phyloP scores from a whole-genome alignment of 2,888 invertebrate species.

The Xanthorhoe designata region DNA sequence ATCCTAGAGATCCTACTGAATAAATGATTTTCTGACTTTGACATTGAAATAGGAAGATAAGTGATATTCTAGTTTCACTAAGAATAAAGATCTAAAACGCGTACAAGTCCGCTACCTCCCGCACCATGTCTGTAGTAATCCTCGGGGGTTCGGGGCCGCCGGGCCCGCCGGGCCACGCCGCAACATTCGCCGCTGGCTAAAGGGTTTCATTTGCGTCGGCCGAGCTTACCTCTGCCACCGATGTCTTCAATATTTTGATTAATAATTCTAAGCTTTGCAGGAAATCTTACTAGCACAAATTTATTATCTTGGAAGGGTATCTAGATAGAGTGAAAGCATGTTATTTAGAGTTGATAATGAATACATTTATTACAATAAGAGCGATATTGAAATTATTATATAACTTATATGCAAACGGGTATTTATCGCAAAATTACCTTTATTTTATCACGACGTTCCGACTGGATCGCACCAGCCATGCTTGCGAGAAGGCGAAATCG shows the following conservation, averaged over 20 bases:
- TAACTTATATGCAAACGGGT: too few relatives aligned
- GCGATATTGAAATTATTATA: too few relatives aligned
- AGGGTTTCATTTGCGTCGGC: constrained; percentile 18
- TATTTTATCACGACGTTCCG: too few relatives aligned
- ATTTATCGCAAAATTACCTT: too few relatives aligned
- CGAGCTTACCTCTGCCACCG: neutral
- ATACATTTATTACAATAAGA: neutral
- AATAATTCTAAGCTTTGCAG: constrained; percentile 10
- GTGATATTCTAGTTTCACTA: neutral
- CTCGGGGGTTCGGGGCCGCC: neutral
- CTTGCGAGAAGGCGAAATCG: too few relatives aligned
- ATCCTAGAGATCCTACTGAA: too few relatives aligned
- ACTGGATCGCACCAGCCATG: too few relatives aligned
- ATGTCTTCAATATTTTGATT: constrained; percentile 23
- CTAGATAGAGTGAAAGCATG: neutral
- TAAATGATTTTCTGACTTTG: too few relatives aligned
- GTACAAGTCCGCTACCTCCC: neutral
- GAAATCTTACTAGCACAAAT: neutral
- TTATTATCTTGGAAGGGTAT: neutral
- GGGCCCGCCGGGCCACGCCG: constrained; percentile 9
- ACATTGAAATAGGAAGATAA: too few relatives aligned
- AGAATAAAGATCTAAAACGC: too few relatives aligned
- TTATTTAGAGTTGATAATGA: neutral
- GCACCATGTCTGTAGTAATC: neutral
- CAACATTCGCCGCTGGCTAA: constrained; percentile 18